Evolutionary conservation across 2,797 vertebrate genomes (phyloP), one percentile per base, ranked within the genome.

Genomic region (Sandelia bainsii): DNA sequence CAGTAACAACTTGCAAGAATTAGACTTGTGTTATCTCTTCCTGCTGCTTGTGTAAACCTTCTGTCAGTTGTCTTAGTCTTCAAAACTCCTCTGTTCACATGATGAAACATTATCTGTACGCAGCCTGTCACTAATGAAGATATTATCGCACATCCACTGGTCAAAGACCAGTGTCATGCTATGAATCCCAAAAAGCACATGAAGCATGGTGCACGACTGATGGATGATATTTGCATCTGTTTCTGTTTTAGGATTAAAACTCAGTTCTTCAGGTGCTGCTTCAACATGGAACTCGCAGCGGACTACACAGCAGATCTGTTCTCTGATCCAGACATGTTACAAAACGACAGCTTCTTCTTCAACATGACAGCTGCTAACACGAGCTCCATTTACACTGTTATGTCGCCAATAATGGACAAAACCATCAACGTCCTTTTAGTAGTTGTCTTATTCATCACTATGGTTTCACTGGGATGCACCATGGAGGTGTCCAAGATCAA

Each of bases 401-500:
- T 89, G 60, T 57, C 83, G 1, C 86, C 89, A 0, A 52, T 42
- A 8, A 53, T 61, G 0, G 87, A 96, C 79, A 79, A 67, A 78
- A 63, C 62, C 0, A 73, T 95, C 50, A 93, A 85, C 10, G 0
- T 75, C 0, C 9, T 87, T 14, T 12, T 90, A 49, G 27, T 93
- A 0, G 0, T 89, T 0, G 23, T 83, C 54, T 37, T 96, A 8
- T 86, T 94, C 0, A 0, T 93, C 44, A 48, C 89, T 34, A 94
- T 95, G 95, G 60, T 96, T 14, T 93, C 95, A 0, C 59, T 96
- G 74, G 95, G 96, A 20, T 96, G 95, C 82, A 96, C 93, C 1
- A 94, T 96, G 96, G 94, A 97, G 67, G 71, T 94, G 75, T 81
- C 87, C 63, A 95, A 95, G 87, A 96, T 96, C 90, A 95, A 93